Conservation (phyloP, 2,113 vertebrate genomes). For the Ammospiza caudacuta region DNA sequence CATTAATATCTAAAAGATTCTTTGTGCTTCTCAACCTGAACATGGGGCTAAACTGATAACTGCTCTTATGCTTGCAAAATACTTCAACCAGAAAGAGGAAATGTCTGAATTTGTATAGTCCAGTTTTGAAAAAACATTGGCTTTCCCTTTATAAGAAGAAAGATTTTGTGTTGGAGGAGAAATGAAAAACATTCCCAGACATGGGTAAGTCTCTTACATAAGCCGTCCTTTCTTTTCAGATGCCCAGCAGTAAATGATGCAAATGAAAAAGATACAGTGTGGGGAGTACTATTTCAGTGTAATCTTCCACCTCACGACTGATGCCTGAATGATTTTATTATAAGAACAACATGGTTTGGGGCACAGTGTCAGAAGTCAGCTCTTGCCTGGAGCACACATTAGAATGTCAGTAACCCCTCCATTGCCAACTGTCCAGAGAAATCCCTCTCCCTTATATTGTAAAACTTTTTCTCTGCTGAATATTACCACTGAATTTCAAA, state of each 20-base stretch:
- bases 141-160: conserved; percentile 16
- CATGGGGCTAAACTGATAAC: background rate
- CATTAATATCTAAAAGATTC: background rate
- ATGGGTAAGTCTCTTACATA: conserved; percentile 43
- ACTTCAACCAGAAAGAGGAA: conserved; percentile 43
- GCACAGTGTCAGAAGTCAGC: conserved; percentile 51
- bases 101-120: conserved; percentile 26
- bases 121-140: conserved; percentile 28
- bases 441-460: background rate
- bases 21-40: background rate
- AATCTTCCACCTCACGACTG: conserved; percentile 27
- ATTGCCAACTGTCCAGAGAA: background rate
- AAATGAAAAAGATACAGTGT: conserved; percentile 47
- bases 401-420: background rate
- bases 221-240: conserved; percentile 47
- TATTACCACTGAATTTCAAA: background rate
- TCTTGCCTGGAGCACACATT: conserved; percentile 19
- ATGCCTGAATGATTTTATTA: conserved; percentile 68
- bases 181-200: conserved; percentile 45
- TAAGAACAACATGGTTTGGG: conserved; percentile 55
- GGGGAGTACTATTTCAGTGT: conserved; percentile 42
- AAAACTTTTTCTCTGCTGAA: background rate
- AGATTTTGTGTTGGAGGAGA: conserved; percentile 30
- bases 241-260: conserved; percentile 56
- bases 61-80: background rate